These are phyloP conservation scores for Cyprinus carpio DNA, from an alignment of 2,113 vertebrate species.

Conservation along the genomic window DNA sequence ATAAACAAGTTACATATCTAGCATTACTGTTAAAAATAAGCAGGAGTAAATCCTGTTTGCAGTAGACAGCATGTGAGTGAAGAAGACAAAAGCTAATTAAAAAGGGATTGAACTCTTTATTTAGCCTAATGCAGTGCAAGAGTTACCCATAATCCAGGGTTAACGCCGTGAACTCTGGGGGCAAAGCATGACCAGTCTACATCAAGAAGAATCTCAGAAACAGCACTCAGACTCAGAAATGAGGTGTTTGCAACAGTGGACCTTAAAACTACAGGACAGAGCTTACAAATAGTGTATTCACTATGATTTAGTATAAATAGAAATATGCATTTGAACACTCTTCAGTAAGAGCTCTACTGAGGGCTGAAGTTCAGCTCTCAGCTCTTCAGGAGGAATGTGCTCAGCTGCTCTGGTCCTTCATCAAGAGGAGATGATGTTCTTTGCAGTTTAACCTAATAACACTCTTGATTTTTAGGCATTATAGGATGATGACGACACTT, in stretches of 20 bases:
- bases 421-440: not conserved
- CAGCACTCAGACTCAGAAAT: not conserved
- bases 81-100: conserved; percentile 68
- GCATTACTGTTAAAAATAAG: conserved; percentile 39
- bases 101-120: conserved; percentile 79
- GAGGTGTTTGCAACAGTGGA: conserved; percentile 9
- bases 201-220: conserved; percentile 14
- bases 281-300: conserved; percentile 47
- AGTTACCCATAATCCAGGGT: conserved; percentile 71
- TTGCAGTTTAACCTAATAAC: not conserved
- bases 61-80: conserved; percentile 53
- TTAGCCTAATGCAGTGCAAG: conserved; percentile 72
- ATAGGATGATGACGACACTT: conserved; percentile 90
- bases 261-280: conserved; percentile 34
- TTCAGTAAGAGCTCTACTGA: not conserved
- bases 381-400: conserved; percentile 17
- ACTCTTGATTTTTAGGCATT: conserved; percentile 76
- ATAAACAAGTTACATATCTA: conserved; percentile 20
- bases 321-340: conserved; percentile 46
- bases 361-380: not conserved
- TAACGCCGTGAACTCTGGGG: conserved; percentile 57
- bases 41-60: conserved; percentile 59
- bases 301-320: conserved; percentile 62
- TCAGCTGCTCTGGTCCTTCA: conserved; percentile 32
- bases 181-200: conserved; percentile 51